Percentiles rank a stretch among this genome's conserved stretches.
Conservation (phyloP, 2,797 vertebrate genomes). For the Florisuga fusca region DNA sequence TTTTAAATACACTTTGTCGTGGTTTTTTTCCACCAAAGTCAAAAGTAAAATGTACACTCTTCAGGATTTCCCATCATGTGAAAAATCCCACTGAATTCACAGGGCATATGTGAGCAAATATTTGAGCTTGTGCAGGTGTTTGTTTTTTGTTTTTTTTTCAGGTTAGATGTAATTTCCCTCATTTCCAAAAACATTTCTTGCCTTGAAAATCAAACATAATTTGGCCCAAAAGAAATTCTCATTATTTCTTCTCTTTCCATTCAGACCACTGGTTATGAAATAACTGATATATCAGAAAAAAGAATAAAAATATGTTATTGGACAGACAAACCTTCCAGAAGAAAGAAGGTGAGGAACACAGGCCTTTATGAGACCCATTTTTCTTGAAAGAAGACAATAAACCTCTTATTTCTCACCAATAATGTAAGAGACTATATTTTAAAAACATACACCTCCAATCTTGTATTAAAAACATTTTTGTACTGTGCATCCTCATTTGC, state of each 20-base stretch:
- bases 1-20: background rate
- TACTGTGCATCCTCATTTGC: accelerated
- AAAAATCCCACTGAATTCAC: background rate
- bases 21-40: background rate
- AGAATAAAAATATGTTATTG: background rate
- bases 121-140: background rate
- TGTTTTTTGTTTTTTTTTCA: background rate
- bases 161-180: background rate
- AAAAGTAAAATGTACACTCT: background rate
- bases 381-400: background rate
- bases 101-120: background rate
- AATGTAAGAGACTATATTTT: background rate
- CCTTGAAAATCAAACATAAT: constrained; percentile 6
- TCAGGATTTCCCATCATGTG: background rate
- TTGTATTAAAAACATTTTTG: background rate
- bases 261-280: background rate
- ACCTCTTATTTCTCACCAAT: background rate
- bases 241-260: background rate
- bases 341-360: background rate
- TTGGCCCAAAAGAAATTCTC: background rate
- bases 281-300: background rate
- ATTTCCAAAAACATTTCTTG: background rate
- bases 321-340: background rate
- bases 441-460: background rate
- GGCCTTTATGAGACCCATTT: background rate